Evolutionary conservation across 1,140 invertebrate genomes (phyloP).

Genomic region (Drosophila ercepeae): DNA sequence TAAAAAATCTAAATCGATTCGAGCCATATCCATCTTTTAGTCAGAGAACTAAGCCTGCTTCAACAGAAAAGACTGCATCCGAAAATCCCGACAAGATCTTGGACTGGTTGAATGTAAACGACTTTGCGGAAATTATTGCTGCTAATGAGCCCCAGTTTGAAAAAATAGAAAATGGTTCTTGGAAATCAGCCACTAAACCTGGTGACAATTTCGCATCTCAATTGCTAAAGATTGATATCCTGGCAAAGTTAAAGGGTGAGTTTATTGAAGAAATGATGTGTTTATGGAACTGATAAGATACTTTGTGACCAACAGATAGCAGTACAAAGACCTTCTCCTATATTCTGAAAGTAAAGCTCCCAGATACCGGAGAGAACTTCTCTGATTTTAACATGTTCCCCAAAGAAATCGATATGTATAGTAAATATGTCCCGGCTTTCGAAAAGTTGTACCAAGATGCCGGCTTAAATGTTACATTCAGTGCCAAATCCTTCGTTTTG

Average conservation of each 20-base stretch:
- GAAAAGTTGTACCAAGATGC: slow-evolving; percentile 40
- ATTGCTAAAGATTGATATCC: slow-evolving; percentile 34
- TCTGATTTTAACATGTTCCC: slow-evolving; percentile 35
- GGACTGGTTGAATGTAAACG: slow-evolving; percentile 33
- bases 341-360: slow-evolving; percentile 34
- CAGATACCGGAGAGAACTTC: slow-evolving; percentile 1
- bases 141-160: slow-evolving; percentile 39
- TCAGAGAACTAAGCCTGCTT: too few species aligned
- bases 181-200: slow-evolving; percentile 36
- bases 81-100: neutral
- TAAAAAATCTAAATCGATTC: too few species aligned
- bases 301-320: slow-evolving; percentile 7
- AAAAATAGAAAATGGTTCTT: slow-evolving; percentile 32
- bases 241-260: slow-evolving; percentile 37
- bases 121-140: slow-evolving; percentile 38
- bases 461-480: slow-evolving; percentile 27
- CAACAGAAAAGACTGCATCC: neutral
- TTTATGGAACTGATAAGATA: neutral
- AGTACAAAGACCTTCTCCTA: slow-evolving; percentile 36
- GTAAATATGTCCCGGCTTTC: slow-evolving; percentile 37
- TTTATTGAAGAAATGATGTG: neutral
- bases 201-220: slow-evolving; percentile 45
- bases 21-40: neutral
- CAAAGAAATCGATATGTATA: slow-evolving; percentile 46
- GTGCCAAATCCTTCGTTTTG: slow-evolving; percentile 32